Conservation (phyloP, 2,113 vertebrate species). For the Brachyhypopomus occidentalis region DNA sequence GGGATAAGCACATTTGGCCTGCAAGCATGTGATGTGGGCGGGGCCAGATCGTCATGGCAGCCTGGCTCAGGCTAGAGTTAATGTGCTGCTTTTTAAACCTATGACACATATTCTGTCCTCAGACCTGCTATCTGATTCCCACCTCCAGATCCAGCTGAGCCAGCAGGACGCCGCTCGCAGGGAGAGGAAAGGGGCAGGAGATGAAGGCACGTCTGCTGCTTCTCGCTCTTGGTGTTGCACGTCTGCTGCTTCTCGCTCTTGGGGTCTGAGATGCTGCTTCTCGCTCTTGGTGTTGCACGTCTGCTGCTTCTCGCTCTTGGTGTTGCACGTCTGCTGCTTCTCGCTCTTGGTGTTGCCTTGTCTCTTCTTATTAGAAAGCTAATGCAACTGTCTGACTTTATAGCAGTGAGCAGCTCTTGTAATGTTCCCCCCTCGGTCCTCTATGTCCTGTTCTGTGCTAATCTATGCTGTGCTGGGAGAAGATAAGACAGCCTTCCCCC, state of each 20-base stretch:
- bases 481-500: constrained; percentile 69
- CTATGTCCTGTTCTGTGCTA: constrained; percentile 69
- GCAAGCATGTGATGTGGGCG: constrained; percentile 54
- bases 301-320: no score
- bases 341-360: constrained; percentile 69
- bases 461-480: constrained; percentile 73
- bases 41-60: constrained; percentile 67
- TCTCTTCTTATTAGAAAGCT: constrained; percentile 78
- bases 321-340: no score
- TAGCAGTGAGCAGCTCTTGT: constrained; percentile 74
- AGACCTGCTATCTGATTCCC: constrained; percentile 62
- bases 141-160: constrained; percentile 6
- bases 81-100: constrained; percentile 72
- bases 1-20: constrained; percentile 35
- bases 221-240: constrained; percentile 64
- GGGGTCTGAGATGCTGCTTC: no score
- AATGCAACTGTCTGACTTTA: constrained; percentile 82
- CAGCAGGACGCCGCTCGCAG: constrained; percentile 3
- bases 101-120: constrained; percentile 67
- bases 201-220: constrained; percentile 13
- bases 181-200: constrained; percentile 35
- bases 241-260: no score
- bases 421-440: constrained; percentile 46
- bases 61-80: constrained; percentile 71
- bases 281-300: no score